Evolutionary conservation across 2,888 invertebrate species (phyloP).

Genomic region (Calliphora vomitoria): DNA sequence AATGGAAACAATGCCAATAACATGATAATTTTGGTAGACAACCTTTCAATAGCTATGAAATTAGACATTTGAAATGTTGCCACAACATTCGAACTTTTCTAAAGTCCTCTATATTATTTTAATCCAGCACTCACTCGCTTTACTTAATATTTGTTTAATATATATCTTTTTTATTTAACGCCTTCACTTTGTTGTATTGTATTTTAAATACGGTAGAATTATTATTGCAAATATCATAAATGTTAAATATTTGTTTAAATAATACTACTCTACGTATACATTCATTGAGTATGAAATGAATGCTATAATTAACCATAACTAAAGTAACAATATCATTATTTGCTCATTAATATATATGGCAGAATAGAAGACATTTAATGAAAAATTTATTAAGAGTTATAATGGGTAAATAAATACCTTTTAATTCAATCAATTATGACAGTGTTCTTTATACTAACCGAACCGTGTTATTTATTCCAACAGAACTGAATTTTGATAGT

Average conservation of each 20-base stretch:
- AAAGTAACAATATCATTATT: background rate
- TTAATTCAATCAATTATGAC: background rate
- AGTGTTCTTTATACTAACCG: too few relatives aligned
- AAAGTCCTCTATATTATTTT: too few relatives aligned
- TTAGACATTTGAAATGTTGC: too few relatives aligned
- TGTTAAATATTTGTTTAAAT: background rate
- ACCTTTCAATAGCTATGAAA: too few relatives aligned
- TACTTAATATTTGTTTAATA: background rate
- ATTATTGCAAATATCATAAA: constrained; percentile 8
- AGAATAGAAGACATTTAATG: background rate
- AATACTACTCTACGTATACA: background rate
- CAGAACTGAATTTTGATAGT: too few relatives aligned
- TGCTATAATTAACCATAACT: constrained; percentile 2
- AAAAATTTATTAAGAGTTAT: too few relatives aligned
- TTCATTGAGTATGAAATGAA: background rate
- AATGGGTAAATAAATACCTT: background rate
- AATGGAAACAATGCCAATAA: too few relatives aligned
- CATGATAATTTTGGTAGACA: too few relatives aligned
- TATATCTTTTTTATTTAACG: background rate
- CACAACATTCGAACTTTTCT: too few relatives aligned
- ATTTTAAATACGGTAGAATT: constrained; percentile 1
- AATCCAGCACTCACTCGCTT: background rate
- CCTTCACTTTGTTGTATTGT: too few relatives aligned
- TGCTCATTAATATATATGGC: background rate
- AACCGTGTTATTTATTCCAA: too few relatives aligned